These are phyloP conservation scores for Ashinkailepas kermadecensis DNA, from an alignment of 2,888 invertebrate genomes.

Conservation along the genomic window DNA sequence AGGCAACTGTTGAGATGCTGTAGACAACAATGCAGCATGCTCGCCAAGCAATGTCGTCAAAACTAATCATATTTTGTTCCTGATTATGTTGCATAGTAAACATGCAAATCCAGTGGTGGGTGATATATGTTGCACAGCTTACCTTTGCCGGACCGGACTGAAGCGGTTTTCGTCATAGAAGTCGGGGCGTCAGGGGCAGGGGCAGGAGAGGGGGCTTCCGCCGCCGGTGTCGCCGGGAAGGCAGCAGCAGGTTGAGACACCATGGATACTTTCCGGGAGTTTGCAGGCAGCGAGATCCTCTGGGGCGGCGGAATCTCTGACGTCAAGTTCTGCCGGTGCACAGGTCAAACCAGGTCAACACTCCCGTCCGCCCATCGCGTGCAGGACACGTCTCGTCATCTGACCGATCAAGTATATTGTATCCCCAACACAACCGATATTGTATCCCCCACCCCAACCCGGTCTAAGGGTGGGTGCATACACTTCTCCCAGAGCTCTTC, in stretches of 20 bases:
- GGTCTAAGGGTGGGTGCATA: too few species aligned
- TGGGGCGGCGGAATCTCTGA: slow-evolving; percentile 9
- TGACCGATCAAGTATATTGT: not conserved
- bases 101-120: too few species aligned
- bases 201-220: not conserved
- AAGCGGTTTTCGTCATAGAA: too few species aligned
- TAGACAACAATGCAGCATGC: too few species aligned
- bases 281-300: not conserved
- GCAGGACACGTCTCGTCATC: not conserved
- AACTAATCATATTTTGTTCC: too few species aligned
- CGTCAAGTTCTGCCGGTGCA: not conserved
- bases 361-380: too few species aligned
- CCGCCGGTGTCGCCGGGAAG: not conserved
- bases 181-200: not conserved
- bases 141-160: not conserved
- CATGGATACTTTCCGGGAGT: not conserved
- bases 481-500: too few species aligned
- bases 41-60: too few species aligned
- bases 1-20: too few species aligned
- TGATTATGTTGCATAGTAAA: too few species aligned
- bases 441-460: not conserved
- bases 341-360: too few species aligned
- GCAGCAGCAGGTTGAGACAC: not conserved
- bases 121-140: not conserved
- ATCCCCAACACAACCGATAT: not conserved